phyloP scores from a whole-genome alignment of 2,888 invertebrate species.

The Drosophila quasianomalipes region DNA sequence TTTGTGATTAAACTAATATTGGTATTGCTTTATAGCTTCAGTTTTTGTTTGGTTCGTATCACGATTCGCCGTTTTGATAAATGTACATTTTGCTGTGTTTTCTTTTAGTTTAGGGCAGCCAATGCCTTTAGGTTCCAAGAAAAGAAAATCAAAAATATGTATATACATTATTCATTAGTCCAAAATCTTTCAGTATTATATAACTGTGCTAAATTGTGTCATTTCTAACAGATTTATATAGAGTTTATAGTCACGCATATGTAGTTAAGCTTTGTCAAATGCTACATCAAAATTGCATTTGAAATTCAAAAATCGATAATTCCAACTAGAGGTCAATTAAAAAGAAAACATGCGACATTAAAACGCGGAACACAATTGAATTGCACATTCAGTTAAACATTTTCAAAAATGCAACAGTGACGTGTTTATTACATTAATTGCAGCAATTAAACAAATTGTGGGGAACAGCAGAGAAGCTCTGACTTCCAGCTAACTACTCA shows the following conservation, averaged over 20 bases:
- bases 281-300: constrained; percentile 31
- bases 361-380: constrained; percentile 52
- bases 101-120: background rate
- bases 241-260: background rate
- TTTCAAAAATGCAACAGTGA: constrained; percentile 37
- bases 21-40: constrained; percentile 15
- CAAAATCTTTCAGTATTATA: background rate
- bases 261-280: constrained; percentile 10
- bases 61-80: constrained; percentile 26
- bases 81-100: constrained; percentile 45
- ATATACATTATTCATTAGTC: background rate
- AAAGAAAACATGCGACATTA: constrained; percentile 50
- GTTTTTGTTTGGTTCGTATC: constrained; percentile 35
- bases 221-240: too few relatives aligned
- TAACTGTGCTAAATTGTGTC: background rate
- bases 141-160: background rate
- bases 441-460: constrained; percentile 61
- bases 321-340: constrained; percentile 46
- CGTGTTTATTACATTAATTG: constrained; percentile 65
- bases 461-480: constrained; percentile 10
- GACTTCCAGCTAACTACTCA: background rate
- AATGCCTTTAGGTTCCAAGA: background rate
- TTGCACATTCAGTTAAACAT: constrained; percentile 50
- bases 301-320: constrained; percentile 43
- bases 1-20: constrained; percentile 25